phyloP scores from a whole-genome alignment of 2,797 vertebrate species.

The Caiman crocodilus region DNA sequence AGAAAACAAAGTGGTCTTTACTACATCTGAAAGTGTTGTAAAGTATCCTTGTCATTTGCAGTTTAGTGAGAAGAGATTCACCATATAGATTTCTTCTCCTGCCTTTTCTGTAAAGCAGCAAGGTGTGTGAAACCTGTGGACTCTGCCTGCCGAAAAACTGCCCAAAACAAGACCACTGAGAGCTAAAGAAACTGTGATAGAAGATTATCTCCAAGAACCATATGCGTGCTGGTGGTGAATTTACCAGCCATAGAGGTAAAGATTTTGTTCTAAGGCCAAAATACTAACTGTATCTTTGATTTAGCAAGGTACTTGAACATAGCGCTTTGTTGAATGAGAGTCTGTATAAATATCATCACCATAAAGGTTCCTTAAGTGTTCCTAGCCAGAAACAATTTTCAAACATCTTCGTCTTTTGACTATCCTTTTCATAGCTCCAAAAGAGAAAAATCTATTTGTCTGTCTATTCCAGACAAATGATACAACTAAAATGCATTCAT shows the following conservation, averaged over 20 bases:
- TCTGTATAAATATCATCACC: neutral
- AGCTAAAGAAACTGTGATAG: neutral
- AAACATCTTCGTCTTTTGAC: neutral
- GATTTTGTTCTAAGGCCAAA: neutral
- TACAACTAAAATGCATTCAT: neutral
- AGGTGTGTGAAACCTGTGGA: neutral
- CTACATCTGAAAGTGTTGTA: neutral
- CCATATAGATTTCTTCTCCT: neutral
- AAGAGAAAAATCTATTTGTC: neutral
- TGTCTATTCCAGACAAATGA: neutral
- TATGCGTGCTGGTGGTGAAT: neutral
- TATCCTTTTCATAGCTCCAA: neutral
- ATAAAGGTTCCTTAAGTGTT: neutral
- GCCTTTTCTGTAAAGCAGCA: neutral
- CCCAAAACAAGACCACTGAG: neutral
- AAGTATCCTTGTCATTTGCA: neutral
- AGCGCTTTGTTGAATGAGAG: neutral
- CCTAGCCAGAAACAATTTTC: neutral
- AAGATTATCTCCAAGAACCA: neutral
- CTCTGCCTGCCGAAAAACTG: neutral
- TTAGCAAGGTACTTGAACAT: neutral
- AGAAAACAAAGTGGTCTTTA: neutral
- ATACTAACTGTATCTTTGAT: neutral
- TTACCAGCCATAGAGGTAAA: neutral
- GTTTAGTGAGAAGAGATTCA: neutral